Conservation (phyloP, 2,113 vertebrate genomes). For the Menura novaehollandiae region DNA sequence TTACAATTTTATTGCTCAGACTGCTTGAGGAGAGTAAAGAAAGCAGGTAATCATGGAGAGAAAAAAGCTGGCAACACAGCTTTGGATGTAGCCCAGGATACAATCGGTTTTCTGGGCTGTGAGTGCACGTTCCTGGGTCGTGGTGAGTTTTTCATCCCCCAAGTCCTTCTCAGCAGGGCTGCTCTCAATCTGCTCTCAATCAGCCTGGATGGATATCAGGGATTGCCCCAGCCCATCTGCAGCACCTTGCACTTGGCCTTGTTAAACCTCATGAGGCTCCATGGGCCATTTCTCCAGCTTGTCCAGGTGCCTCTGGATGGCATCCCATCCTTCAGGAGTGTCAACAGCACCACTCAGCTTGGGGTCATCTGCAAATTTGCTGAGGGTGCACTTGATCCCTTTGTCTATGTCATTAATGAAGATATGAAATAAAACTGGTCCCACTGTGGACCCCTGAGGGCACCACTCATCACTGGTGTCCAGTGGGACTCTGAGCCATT, state of each 20-base stretch:
- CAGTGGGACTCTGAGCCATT: neutral
- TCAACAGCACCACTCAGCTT: neutral
- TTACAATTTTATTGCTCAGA: neutral
- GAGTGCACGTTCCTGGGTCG: too few relatives aligned
- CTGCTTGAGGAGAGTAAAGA: neutral
- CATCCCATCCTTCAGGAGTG: neutral
- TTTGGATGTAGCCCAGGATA: neutral
- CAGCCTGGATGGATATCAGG: neutral
- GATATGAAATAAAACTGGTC: neutral
- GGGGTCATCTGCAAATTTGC: neutral
- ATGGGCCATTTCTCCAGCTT: neutral
- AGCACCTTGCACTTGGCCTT: neutral
- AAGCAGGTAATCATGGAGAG: neutral
- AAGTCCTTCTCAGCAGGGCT: neutral
- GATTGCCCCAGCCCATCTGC: too few relatives aligned
- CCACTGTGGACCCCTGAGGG: neutral
- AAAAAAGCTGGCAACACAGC: rapidly evolving
- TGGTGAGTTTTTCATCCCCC: neutral
- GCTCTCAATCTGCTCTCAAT: neutral
- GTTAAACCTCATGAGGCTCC: neutral
- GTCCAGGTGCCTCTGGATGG: neutral
- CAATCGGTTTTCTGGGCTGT: rapidly evolving
- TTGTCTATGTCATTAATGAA: neutral
- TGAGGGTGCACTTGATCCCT: rapidly evolving
- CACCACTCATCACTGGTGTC: neutral